A percentile compares a stretch with the other conserved stretches of the same genome.
These are phyloP conservation scores for Pheosia tremula DNA, from an alignment of 2,888 invertebrate genomes.

Conservation along the genomic window DNA sequence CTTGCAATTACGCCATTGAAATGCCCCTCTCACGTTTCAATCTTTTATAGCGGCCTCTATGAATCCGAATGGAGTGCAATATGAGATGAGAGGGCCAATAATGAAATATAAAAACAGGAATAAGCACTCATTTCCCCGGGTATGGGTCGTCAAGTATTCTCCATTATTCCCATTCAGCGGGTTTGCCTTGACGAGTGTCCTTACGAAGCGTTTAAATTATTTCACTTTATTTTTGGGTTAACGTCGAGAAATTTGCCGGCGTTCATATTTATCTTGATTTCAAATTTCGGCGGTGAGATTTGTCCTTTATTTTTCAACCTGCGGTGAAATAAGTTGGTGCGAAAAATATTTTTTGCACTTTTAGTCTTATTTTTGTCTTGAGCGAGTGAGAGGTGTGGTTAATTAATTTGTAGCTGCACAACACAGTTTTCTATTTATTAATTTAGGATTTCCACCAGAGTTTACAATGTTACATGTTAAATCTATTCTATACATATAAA, in stretches of 20 bases:
- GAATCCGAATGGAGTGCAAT: constrained; percentile 78
- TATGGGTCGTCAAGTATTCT: constrained; percentile 69
- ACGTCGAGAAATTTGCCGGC: constrained; percentile 1
- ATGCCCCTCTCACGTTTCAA: constrained; percentile 82
- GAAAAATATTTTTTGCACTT: background rate
- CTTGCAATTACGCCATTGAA: constrained; percentile 83
- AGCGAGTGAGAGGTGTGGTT: background rate
- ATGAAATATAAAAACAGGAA: constrained; percentile 83
- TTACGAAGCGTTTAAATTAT: constrained; percentile 72
- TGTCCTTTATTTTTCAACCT: background rate
- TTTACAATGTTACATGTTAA: too few species aligned
- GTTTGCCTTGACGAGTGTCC: constrained; percentile 75
- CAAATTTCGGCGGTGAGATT: background rate
- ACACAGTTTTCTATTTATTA: too few species aligned
- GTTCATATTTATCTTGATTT: background rate
- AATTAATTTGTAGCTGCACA: too few species aligned
- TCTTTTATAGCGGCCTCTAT: constrained; percentile 81
- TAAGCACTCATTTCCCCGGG: constrained; percentile 74
- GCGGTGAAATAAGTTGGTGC: background rate
- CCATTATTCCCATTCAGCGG: constrained; percentile 77
- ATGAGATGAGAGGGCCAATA: constrained; percentile 83
- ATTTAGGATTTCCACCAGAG: too few species aligned
- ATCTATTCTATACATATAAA: too few species aligned
- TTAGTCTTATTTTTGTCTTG: background rate
- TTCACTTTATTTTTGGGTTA: constrained; percentile 50